Base-by-base conservation (phyloP, 2,888 invertebrate genomes). In the Mythimna pallens region DNA sequence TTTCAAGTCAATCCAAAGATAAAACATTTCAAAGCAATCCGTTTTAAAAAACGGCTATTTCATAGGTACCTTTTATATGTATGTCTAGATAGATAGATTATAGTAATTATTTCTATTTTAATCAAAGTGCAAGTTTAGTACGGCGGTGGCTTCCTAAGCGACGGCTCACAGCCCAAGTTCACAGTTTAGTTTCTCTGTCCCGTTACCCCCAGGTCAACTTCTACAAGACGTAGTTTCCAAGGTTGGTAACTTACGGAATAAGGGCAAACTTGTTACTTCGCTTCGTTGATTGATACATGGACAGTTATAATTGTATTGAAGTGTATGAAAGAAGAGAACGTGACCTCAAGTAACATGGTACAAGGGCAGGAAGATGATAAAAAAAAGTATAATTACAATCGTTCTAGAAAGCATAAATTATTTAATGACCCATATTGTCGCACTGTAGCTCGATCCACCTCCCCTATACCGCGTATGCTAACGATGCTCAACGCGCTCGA, bases 121-220 rank as follows among this genome's bases (percentile, higher is more conserved):
- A 80, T 78, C 61, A 62, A 72, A 71, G 71, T 68, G 36, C 70
- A 80, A 76, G 72, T 73, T 83, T 63, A 74, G 72, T 43, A 66
- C 67, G 64, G 70, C 50, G 43, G 43, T 68, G 64, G 72, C 70
- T 80, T 84, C 54, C 72, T 70, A 78, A 84, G 78, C 72, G 76
- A 84, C 74, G 61, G 81, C 55, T 76, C 71, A 73, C 70, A 62
- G 74, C 43, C 70, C 57, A 65, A 81, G 83, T 81, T 82, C 58
- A 68, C 43, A 73, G 73, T 76, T 73, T 76, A 84, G 84, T 85
- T 84, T 70, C 71, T 75, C 80, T 67, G 64, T 70, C 77, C 71
- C 63, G 68, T 59, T 68, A 78, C 85, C 76, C 84, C 17, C 85
- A 78, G 84, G 86, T 84, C 77, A 80, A 86, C 77, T 83, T 85